These are phyloP conservation scores for Maccullochella peelii DNA, from an alignment of 2,113 vertebrate species.

Conservation along the genomic window DNA sequence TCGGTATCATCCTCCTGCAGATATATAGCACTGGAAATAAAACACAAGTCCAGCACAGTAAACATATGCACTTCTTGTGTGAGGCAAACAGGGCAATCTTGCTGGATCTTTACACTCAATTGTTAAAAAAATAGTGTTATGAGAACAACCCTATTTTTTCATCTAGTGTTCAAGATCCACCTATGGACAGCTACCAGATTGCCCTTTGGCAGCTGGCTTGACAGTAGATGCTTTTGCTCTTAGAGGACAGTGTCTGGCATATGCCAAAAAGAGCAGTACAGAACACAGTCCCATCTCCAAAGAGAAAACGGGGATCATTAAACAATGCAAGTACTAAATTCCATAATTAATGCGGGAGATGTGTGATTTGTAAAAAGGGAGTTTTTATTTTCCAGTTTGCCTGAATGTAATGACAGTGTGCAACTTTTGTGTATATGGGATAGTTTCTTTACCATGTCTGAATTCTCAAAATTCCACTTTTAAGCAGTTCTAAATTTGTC, in stretches of 20 bases:
- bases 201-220: not conserved
- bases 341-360: not conserved
- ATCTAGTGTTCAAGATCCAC: not conserved
- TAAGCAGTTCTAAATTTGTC: too few species aligned
- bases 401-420: not conserved
- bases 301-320: not conserved
- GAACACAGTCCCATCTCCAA: not conserved
- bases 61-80: not conserved
- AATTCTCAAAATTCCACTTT: too few species aligned
- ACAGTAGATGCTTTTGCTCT: not conserved
- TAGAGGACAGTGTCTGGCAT: not conserved
- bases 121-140: not conserved
- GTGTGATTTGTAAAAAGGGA: not conserved
- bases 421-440: not conserved
- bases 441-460: not conserved
- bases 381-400: not conserved
- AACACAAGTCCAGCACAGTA: not conserved
- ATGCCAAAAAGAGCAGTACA: not conserved
- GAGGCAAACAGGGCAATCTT: not conserved
- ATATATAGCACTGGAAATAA: not conserved
- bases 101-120: not conserved
- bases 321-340: not conserved
- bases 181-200: not conserved
- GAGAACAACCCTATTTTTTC: not conserved
- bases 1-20: not conserved